These are phyloP conservation scores for Zalophus californianus DNA, from an alignment of 2,797 vertebrate species.

Conservation along the genomic window DNA sequence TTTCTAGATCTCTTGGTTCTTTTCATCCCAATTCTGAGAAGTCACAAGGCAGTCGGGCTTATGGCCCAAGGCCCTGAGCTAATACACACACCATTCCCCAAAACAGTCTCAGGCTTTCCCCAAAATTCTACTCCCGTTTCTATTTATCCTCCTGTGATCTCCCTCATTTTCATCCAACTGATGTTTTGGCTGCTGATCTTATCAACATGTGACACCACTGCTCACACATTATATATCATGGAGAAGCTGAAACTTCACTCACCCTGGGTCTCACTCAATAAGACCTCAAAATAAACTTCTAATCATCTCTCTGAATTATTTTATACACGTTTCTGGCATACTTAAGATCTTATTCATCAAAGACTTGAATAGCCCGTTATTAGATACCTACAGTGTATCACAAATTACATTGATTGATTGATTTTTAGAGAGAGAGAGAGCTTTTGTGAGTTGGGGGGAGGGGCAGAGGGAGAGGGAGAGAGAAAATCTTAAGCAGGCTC, in stretches of 20 bases:
- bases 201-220: not conserved
- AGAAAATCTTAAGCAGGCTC: not conserved
- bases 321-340: not conserved
- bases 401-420: not conserved
- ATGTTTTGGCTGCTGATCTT: not conserved
- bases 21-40: not conserved
- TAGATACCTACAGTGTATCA: not conserved
- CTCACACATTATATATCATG: not conserved
- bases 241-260: not conserved
- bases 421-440: not conserved
- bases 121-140: not conserved
- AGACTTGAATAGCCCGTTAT: not conserved
- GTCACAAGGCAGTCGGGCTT: not conserved
- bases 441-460: not conserved
- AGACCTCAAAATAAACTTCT: not conserved
- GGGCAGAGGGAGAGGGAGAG: not conserved
- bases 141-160: not conserved
- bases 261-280: not conserved
- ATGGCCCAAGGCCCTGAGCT: not conserved
- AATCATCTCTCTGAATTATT: slow-evolving; percentile 8
- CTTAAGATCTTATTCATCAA: not conserved
- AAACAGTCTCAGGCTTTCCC: not conserved
- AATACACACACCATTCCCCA: not conserved
- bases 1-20: slow-evolving; percentile 1
- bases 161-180: not conserved